Evolutionary conservation across 2,888 invertebrate genomes (phyloP), one percentile per base, ranked within the genome.

Genomic region (Acrocyrtus sp.): DNA sequence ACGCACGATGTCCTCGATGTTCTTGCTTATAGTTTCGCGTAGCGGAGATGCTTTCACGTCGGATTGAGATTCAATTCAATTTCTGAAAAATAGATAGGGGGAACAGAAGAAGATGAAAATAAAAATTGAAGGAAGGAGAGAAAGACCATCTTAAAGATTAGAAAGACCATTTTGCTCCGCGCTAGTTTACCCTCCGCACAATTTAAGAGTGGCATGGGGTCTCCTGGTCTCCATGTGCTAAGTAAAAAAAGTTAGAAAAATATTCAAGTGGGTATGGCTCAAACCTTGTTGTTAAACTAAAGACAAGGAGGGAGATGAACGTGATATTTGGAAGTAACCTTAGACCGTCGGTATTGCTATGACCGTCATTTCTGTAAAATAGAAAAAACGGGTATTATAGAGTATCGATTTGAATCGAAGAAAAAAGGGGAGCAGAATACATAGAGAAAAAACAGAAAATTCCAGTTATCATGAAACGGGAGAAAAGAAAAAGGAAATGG

Each of bases 31-130:
- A 12, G 2, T 34, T 56, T 56, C 41, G 21, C 43, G n/a, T n/a
- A n/a, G n/a, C 26, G 12, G 43, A 53, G 47, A 65, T 56, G 47
- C 65, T 47, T 45, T 54, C 65, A 54, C 56, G 54, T 65, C 19
- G 54, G 39, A 56, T 47, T 56, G 47, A 56, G 54, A 65, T 56
- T 65, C 65, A 65, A 65, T 65, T 65, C 65, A 65, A 65, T 65
- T 65, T 54, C 15, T 39, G 22, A 65, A 62, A 27, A 47, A 12
- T n/a, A n/a, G n/a, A n/a, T n/a, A 15, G 17, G 24, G 8, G 15
- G 24, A n/a, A 45, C 29, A 63, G 60, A 17, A 19, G 39, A 43
- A 39, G 53, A 45, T 19, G 50, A 61, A n/a, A n/a, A 34, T n/a
- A 27, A 50, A 61, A 61, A 50, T 8, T 39, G 50, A n/a, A 41